phyloP scores from a whole-genome alignment of 2,113 vertebrate species.

The Egretta garzetta region DNA sequence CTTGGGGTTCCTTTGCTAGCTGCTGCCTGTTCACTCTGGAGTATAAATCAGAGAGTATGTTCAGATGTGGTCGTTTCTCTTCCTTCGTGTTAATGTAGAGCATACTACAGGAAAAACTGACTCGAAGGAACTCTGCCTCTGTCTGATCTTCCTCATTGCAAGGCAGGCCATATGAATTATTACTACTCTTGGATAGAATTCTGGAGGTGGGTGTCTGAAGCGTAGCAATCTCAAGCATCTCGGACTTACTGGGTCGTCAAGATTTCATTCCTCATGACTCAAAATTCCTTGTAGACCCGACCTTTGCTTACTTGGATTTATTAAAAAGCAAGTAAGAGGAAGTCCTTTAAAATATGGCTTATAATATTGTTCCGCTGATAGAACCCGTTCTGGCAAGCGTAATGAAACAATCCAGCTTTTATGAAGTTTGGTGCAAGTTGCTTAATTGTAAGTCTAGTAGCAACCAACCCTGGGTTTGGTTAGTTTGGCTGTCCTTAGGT shows the following conservation, averaged over 20 bases:
- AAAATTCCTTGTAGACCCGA: not conserved
- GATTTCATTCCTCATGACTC: not conserved
- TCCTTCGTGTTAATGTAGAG: not conserved
- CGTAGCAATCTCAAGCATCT: not conserved
- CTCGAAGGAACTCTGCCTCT: not conserved
- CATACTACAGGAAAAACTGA: not conserved
- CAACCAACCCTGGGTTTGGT: not conserved
- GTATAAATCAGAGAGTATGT: not conserved
- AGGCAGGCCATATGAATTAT: not conserved
- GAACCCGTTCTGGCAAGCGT: not conserved
- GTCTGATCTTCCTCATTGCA: not conserved
- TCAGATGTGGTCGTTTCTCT: accelerated
- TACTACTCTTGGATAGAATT: not conserved
- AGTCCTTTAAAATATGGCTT: not conserved
- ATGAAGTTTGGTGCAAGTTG: not conserved
- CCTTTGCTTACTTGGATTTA: not conserved
- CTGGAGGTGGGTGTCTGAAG: not conserved
- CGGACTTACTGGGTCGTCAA: not conserved
- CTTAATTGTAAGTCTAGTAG: not conserved
- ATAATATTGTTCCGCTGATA: not conserved
- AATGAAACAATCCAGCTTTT: not conserved
- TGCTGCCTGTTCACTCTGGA: not conserved
- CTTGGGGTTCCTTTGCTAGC: not conserved
- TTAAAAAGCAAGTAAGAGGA: not conserved
- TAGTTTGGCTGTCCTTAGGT: not conserved